Conservation (phyloP, 64 coral and sea anemone species). For the Dendrophyllia cribrosa region DNA sequence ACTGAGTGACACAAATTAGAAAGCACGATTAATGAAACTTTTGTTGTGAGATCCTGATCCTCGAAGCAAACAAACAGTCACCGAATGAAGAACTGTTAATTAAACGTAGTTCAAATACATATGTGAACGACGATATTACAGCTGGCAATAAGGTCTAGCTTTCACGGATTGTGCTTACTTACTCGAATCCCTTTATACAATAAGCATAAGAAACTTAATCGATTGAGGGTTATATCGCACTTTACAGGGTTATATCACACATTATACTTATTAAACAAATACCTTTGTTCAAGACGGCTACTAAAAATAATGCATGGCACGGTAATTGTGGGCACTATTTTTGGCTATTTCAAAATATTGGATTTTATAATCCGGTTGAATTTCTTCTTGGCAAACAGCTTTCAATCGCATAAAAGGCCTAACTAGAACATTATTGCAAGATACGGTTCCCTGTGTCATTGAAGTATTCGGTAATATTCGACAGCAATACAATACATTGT, state of each 20-base stretch:
- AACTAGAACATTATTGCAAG: not conserved
- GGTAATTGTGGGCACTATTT: not conserved
- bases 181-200: no score
- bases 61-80: conserved; percentile 31
- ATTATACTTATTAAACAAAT: no score
- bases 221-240: no score
- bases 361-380: not conserved
- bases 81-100: conserved; percentile 10
- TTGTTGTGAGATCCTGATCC: conserved; percentile 23
- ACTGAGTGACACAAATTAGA: not conserved
- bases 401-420: not conserved
- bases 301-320: not conserved
- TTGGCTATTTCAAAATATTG: not conserved
- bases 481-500: not conserved
- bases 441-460: not conserved
- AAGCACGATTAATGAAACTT: not conserved
- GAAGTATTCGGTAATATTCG: conserved; percentile 1
- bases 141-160: no score
- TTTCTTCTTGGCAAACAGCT: not conserved
- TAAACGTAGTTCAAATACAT: not conserved
- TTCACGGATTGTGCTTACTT: no score
- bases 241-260: no score
- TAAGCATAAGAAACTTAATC: no score
- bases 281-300: not conserved
- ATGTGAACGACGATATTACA: not conserved